Evolutionary conservation across 2,888 invertebrate species (phyloP), one percentile per base, ranked within the genome.

Genomic region (Thyatira batis): DNA sequence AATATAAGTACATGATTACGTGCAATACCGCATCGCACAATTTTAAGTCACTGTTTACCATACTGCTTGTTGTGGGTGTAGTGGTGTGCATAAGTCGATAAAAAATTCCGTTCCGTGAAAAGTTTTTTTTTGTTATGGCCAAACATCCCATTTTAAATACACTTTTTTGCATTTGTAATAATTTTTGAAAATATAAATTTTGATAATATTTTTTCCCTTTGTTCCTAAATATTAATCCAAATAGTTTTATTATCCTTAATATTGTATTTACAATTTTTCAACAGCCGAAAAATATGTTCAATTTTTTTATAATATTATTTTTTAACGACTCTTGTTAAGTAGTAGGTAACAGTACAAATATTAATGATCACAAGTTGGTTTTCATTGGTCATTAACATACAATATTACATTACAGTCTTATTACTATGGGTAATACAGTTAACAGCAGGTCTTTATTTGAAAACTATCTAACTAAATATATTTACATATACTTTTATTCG

Each of bases 321-420:
- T 88, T 92, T 92, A 92, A 92, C 92, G 92, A 92, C 92, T 92
- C 89, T 92, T 92, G 92, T 92, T 90, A 90, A 92, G 92, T 92
- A 92, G 91, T 92, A 92, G 92, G 92, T 92, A 92, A 92, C 92
- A 92, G 92, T 92, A 92, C 92, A 92, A 92, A 92, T 92, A 92
- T 92, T 92, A 92, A 91, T 92, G 92, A 92, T 92, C 92, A 92
- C 92, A 92, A 92, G 92, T 92, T 91, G 92, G 92, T 92, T 92
- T 92, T 92, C 92, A 92, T 92, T 92, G 92, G 92, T 92, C 92
- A 92, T 92, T 92, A 92, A 92, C 90, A 90, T 91, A 92, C 89
- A 80, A 78, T 80, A 84, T 91, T 92, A 91, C 84, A 89, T 86
- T 91, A 91, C 81, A 87, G 72, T 77, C 92, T 92, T 91, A 91